Conservation (phyloP, 2,888 invertebrate genomes). For the Myathropa florea region DNA sequence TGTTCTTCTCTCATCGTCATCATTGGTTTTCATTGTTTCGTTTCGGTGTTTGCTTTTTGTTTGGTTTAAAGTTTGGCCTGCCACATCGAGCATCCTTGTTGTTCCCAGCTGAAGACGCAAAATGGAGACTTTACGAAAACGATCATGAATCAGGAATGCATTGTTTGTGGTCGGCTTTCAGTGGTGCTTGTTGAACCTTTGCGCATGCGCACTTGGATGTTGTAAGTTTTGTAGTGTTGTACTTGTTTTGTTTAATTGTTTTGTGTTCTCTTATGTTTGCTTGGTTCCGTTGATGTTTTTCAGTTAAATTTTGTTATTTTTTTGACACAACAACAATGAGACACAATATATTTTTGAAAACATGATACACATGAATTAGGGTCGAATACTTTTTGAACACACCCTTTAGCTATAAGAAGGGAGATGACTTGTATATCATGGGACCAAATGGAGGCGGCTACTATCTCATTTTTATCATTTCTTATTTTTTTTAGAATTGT, state of each 20-base stretch:
- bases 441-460: background rate
- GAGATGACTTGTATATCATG: slow-evolving; percentile 3
- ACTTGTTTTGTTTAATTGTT: background rate
- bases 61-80: background rate
- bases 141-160: background rate
- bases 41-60: slow-evolving; percentile 5
- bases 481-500: too few relatives aligned
- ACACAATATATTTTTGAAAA: background rate
- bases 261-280: background rate
- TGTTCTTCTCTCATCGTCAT: slow-evolving; percentile 10
- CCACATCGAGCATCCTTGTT: too few relatives aligned
- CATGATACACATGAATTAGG: background rate
- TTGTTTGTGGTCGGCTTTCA: background rate
- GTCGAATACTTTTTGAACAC: background rate
- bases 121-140: too few relatives aligned
- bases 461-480: too few relatives aligned
- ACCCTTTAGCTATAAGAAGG: background rate
- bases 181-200: background rate
- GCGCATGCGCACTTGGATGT: slow-evolving; percentile 55
- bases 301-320: background rate
- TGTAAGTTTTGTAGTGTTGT: background rate
- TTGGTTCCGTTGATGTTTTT: background rate
- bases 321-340: background rate
- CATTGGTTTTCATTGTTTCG: slow-evolving; percentile 36
- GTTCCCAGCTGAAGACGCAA: too few relatives aligned